Evolutionary conservation across 2,113 vertebrate genomes (phyloP).

Genomic region (Paramormyrops kingsleyae): DNA sequence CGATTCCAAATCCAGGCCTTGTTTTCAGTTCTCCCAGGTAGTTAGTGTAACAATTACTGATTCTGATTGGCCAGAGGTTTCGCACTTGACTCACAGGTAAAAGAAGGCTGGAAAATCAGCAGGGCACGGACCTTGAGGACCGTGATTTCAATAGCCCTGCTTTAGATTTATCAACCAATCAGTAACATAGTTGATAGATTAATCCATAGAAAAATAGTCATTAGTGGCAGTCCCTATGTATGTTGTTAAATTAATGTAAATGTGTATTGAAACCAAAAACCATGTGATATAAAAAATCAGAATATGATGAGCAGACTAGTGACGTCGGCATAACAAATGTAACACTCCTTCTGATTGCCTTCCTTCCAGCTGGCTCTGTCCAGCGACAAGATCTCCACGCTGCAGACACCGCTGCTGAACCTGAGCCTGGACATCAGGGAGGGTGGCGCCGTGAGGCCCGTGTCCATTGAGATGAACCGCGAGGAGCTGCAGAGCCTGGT

Average conservation of each 20-base stretch:
- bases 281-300: neutral
- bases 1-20: too few relatives aligned
- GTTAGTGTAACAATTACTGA: too few relatives aligned
- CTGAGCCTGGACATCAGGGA: slow-evolving; percentile 81
- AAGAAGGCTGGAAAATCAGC: too few relatives aligned
- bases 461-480: slow-evolving; percentile 84
- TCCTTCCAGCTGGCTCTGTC: slow-evolving; percentile 77
- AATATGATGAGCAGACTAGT: neutral
- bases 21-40: too few relatives aligned
- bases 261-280: neutral
- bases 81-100: too few relatives aligned
- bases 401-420: slow-evolving; percentile 83
- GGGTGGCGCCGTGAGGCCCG: slow-evolving; percentile 59
- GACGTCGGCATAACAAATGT: neutral
- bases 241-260: neutral
- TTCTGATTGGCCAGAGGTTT: too few relatives aligned
- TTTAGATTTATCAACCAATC: too few relatives aligned
- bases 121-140: too few relatives aligned
- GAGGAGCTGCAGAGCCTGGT: slow-evolving; percentile 84
- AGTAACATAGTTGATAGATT: too few relatives aligned
- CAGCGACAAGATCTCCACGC: slow-evolving; percentile 87
- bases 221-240: neutral
- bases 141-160: too few relatives aligned
- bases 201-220: too few relatives aligned
- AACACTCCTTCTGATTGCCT: neutral